Evolutionary conservation across 2,113 vertebrate genomes (phyloP).

Genomic region (Meriones unguiculatus): DNA sequence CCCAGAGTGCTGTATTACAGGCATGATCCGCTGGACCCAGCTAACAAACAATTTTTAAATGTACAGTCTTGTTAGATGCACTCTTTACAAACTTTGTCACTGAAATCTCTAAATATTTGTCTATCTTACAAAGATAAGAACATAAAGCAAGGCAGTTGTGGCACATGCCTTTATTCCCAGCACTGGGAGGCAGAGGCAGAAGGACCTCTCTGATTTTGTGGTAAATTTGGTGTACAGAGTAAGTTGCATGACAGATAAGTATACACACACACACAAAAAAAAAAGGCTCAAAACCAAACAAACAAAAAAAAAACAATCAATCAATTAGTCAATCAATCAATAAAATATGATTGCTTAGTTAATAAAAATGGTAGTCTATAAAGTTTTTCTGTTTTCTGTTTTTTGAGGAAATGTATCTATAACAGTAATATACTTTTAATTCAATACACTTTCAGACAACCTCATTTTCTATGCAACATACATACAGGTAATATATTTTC

Average conservation of each 20-base stretch:
- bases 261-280: no score
- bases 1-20: no score
- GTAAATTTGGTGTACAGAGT: neutral
- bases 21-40: no score
- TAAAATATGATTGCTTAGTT: conserved; percentile 12
- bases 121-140: conserved; percentile 67
- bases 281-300: no score
- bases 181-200: neutral
- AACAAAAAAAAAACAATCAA: no score
- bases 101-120: conserved; percentile 34
- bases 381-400: neutral
- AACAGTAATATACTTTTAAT: conserved; percentile 75
- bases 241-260: neutral
- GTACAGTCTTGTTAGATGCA: neutral
- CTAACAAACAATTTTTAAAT: neutral
- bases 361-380: conserved; percentile 40
- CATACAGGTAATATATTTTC: neutral
- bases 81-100: neutral
- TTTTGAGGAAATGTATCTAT: conserved; percentile 73
- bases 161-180: neutral
- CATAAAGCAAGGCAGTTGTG: neutral
- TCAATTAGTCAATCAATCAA: neutral
- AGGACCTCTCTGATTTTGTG: neutral
- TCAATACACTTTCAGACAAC: conserved; percentile 77
- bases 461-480: conserved; percentile 46